A percentile compares a stretch with the other conserved stretches of the same genome.
phyloP scores from a whole-genome alignment of 2,888 invertebrate genomes.

The Tetragnatha montana region DNA sequence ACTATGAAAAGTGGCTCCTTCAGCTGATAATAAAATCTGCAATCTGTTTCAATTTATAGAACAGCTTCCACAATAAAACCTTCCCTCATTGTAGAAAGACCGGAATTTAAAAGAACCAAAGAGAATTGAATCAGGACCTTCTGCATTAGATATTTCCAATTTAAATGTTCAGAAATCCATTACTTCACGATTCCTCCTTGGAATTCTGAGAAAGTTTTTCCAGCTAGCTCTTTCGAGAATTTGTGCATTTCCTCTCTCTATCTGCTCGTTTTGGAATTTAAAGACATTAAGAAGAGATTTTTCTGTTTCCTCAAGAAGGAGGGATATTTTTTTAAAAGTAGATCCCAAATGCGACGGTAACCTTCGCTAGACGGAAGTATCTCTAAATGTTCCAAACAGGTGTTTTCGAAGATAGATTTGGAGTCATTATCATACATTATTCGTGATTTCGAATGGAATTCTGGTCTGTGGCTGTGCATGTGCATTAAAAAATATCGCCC shows the following conservation, averaged over 20 bases:
- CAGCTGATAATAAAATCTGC: neutral
- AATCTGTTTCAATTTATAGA: slow-evolving; percentile 42
- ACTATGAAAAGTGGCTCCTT: neutral
- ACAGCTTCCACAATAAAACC: neutral
- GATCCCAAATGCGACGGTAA: slow-evolving; percentile 20
- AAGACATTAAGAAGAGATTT: slow-evolving; percentile 53
- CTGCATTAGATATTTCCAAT: slow-evolving; percentile 54
- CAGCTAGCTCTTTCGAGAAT: slow-evolving; percentile 36
- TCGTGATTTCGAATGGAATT: slow-evolving; percentile 57
- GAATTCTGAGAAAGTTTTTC: slow-evolving; percentile 43
- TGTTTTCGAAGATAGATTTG: slow-evolving; percentile 62
- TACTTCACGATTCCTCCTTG: slow-evolving; percentile 29
- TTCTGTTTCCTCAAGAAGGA: slow-evolving; percentile 1
- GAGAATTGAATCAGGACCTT: slow-evolving; percentile 42
- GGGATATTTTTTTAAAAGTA: slow-evolving; percentile 4
- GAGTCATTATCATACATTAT: slow-evolving; percentile 61
- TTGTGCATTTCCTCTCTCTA: slow-evolving; percentile 1
- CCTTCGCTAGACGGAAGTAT: slow-evolving; percentile 7
- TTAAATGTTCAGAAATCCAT: slow-evolving; percentile 62
- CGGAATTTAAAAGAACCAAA: slow-evolving; percentile 16
- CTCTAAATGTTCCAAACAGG: slow-evolving; percentile 61
- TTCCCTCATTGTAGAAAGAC: slow-evolving; percentile 4
- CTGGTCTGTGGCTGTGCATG: neutral
- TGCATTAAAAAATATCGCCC: slow-evolving; percentile 31
- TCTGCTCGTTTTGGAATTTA: slow-evolving; percentile 29